Base-by-base conservation (phyloP, 2,113 vertebrate species). In the Bucco capensis region DNA sequence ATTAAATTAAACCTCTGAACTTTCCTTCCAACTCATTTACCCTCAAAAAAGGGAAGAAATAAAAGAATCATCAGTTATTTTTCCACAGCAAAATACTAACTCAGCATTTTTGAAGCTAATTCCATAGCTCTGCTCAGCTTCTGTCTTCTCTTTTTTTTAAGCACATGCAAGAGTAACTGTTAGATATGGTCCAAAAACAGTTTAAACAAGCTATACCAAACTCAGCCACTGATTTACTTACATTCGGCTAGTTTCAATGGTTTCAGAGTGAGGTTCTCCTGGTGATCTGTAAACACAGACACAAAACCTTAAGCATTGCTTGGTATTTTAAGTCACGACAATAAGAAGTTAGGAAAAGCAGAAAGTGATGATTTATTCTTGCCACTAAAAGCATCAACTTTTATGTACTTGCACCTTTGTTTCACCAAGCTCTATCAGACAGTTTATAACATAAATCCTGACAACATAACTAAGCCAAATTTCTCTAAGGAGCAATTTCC, bases 161-260 rank as follows among this genome's bases (percentile, higher is more conserved):
- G 60, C 31, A 80, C 58, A 77, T 54, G 28, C 64, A 85, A 91
- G 28, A 57, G 8, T 54, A 83, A 86, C 6, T 31, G 13, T n/a
- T 71, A 33, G 2, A 25, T 31, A 46, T 1, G 3, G 33, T 73
- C 33, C 86, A 47, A 15, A 82, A 73, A 31, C 72, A 18, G 58
- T 69, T 91, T 28, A 65, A 84, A 78, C 27, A 81, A 60, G 51
- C 82, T 31, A 74, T 3, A 60, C 27, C 62, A 81, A 91, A 93
- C 33, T 65, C 50, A 83, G 93, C 54, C 47, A 42, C 57, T 89
- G 25, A n/a, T 65, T 40, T 93, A 98, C 99, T 99, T 98, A 99
- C 99, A 99, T 99, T 99, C 98, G 98, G 98, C 98, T 99, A 98
- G 98, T 97, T 99, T 99, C 98, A 96, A 98, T 97, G 97, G 96